These are phyloP conservation scores for Gopherus flavomarginatus DNA, from an alignment of 2,113 vertebrate genomes.

Conservation along the genomic window DNA sequence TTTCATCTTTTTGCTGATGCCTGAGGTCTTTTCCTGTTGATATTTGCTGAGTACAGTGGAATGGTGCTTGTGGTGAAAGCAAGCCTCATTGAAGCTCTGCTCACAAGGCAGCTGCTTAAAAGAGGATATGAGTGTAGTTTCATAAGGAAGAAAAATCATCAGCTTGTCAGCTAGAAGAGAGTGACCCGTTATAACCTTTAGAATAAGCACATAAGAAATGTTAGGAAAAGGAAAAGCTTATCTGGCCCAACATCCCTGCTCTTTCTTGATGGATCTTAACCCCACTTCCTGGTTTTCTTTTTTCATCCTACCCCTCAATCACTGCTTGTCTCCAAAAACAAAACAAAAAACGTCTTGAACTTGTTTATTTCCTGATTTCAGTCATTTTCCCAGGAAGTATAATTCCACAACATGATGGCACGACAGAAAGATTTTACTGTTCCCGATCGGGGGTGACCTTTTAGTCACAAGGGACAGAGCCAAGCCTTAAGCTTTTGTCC, in stretches of 20 bases:
- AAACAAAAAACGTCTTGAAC: background rate
- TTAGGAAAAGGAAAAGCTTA: slow-evolving; percentile 24
- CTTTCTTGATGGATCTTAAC: slow-evolving; percentile 31
- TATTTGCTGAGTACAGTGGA: slow-evolving; percentile 57
- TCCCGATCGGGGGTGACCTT: background rate
- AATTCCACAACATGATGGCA: background rate
- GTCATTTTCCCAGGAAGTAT: background rate
- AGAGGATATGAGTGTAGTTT: slow-evolving; percentile 70
- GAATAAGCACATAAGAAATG: slow-evolving; percentile 34
- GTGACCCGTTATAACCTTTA: slow-evolving; percentile 53
- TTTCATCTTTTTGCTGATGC: slow-evolving; percentile 46
- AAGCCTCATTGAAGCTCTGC: slow-evolving; percentile 30
- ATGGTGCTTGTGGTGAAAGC: slow-evolving; percentile 28
- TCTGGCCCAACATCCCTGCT: background rate
- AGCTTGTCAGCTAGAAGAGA: slow-evolving; percentile 31
- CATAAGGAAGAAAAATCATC: slow-evolving; percentile 67
- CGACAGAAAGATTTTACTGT: background rate
- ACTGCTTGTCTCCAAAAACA: slow-evolving; percentile 26
- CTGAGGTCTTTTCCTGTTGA: slow-evolving; percentile 32
- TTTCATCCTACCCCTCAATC: background rate
- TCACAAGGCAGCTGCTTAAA: slow-evolving; percentile 54
- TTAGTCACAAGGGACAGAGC: background rate
- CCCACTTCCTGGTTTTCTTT: background rate
- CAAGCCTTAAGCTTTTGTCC: background rate
- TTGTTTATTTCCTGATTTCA: background rate